These are phyloP conservation scores for Osmerus eperlanus DNA, from an alignment of 2,113 vertebrate species.

Conservation along the genomic window DNA sequence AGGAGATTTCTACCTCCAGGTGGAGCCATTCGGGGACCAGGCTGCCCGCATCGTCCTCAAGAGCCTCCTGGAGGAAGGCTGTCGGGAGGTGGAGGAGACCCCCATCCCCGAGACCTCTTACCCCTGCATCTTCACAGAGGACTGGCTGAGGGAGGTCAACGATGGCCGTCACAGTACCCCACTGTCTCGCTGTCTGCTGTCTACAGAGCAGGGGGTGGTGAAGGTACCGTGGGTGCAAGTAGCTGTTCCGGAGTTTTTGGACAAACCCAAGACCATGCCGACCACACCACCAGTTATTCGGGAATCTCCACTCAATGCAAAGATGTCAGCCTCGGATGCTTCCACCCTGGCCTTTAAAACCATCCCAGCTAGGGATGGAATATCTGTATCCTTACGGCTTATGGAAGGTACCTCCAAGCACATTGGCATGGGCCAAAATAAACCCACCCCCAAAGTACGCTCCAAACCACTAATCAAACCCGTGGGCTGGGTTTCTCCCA, in stretches of 20 bases:
- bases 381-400: conserved; percentile 48
- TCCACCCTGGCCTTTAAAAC: conserved; percentile 23
- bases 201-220: conserved; percentile 81
- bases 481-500: conserved; percentile 67
- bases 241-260: conserved; percentile 82
- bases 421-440: conserved; percentile 75
- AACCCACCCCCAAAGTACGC: conserved; percentile 42
- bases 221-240: conserved; percentile 82
- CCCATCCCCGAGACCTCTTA: conserved; percentile 79
- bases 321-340: conserved; percentile 36
- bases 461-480: conserved; percentile 61
- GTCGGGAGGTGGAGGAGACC: conserved; percentile 76
- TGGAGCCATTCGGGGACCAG: conserved; percentile 82
- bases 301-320: conserved; percentile 25
- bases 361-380: conserved; percentile 53
- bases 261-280: conserved; percentile 61
- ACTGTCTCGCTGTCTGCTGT: conserved; percentile 82
- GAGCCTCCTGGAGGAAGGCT: conserved; percentile 79
- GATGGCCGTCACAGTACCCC: conserved; percentile 62
- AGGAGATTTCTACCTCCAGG: conserved; percentile 93
- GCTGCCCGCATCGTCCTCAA: conserved; percentile 82
- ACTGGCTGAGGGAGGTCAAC: conserved; percentile 85
- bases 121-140: conserved; percentile 81
- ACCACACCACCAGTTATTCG: conserved; percentile 15
- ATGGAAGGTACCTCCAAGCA: conserved; percentile 68